phyloP scores from a whole-genome alignment of 1,140 invertebrate species.

The Cecropterus lyciades region DNA sequence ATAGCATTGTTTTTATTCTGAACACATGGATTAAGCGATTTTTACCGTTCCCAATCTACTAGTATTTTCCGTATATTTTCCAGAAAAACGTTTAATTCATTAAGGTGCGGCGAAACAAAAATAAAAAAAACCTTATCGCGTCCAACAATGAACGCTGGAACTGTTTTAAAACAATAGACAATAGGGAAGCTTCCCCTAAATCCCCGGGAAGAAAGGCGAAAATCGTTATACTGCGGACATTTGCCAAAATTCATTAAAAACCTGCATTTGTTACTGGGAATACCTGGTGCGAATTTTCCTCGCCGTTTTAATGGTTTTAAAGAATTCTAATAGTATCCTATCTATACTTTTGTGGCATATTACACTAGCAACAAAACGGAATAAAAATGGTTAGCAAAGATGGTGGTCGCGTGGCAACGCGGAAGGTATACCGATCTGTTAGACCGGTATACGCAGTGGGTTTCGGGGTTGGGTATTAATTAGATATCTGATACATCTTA shows the following conservation, averaged over 20 bases:
- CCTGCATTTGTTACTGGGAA: constrained; percentile 18
- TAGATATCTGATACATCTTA: too few relatives aligned
- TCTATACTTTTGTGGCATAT: too few relatives aligned
- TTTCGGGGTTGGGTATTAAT: too few relatives aligned
- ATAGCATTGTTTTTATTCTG: too few relatives aligned
- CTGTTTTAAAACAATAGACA: constrained; percentile 39
- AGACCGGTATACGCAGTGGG: too few relatives aligned
- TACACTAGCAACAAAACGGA: too few relatives aligned
- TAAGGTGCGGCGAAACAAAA: constrained; percentile 16
- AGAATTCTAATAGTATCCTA: background rate
- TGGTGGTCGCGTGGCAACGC: too few relatives aligned
- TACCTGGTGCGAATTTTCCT: constrained; percentile 5
- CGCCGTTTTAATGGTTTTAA: constrained; percentile 9
- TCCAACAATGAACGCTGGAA: constrained; percentile 19
- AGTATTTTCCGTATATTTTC: too few relatives aligned
- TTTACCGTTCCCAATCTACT: too few relatives aligned
- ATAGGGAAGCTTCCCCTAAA: constrained; percentile 36
- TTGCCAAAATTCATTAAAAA: constrained; percentile 43
- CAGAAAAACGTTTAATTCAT: constrained; percentile 26
- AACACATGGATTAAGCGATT: too few relatives aligned
- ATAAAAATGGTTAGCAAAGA: too few relatives aligned
- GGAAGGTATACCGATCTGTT: too few relatives aligned
- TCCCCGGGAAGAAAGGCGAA: constrained; percentile 37
- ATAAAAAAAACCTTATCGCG: constrained; percentile 12
- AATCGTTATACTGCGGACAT: constrained; percentile 22